Base-by-base conservation (phyloP, 2,797 vertebrate genomes). In the Sparus aurata region DNA sequence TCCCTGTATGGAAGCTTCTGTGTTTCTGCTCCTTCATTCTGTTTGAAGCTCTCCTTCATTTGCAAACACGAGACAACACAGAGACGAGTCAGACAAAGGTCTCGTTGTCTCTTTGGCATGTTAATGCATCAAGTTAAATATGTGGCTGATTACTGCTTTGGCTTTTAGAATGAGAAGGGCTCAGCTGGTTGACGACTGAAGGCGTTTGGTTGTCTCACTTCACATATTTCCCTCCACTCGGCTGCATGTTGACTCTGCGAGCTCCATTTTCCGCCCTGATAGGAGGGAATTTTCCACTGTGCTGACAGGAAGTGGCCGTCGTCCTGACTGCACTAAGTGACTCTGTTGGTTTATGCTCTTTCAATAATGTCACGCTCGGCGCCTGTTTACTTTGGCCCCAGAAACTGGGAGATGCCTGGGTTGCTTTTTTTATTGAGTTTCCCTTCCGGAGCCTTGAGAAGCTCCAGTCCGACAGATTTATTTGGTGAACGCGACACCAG, bases 391-490 rank as follows among this genome's bases (percentile, higher is more conserved):
- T 90, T 89, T 75, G 82, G 69, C 80, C 77, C 0, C 3, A 72
- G 76, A 79, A 76, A 65, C 63, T 38, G 38, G 34, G 70, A 81
- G 70, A 58, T 57, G 63, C 59, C 66, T 4, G 1, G 57, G 18
- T 60, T 54, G 27, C 27, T 8, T 59, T 57, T 68, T 82, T 77
- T 67, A 82, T 79, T 43, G 76, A 80, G 64, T 74, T 80, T 89
- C 72, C 79, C 66, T 58, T 72, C 65, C 41, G 75, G 63, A 66
- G 79, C 85, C 80, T 90, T 85, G 84, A 87, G 80, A 82, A 71
- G 83, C 85, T 81, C 41, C n/a, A 30, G 60, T 18, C 73, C 85
- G 87, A 89, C 85, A 80, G 85, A 85, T 93, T 83, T 90, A 87
- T 92, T 87, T 80, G 85, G 79, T 85, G 85, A 88, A 87, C 82